A percentile compares a stretch with the other conserved stretches of the same genome.
Conservation (phyloP, 2,113 vertebrate species). For the Rhadina sibilatrix region DNA sequence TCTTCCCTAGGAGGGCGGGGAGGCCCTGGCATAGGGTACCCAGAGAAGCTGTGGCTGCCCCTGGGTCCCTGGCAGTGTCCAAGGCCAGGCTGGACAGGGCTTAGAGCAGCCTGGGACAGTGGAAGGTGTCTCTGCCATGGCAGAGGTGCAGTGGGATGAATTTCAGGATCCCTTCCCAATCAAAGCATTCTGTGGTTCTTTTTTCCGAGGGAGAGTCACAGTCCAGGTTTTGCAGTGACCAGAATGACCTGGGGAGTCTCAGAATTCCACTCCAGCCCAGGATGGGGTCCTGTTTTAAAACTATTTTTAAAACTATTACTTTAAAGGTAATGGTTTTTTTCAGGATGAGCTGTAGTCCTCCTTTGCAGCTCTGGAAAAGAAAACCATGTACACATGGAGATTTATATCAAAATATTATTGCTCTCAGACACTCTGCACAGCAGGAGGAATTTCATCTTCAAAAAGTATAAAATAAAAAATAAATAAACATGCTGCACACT, state of each 20-base stretch:
- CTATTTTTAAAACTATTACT: too few relatives aligned
- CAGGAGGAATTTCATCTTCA: neutral
- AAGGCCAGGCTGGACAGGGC: neutral
- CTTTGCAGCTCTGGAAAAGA: neutral
- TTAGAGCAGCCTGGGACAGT: neutral
- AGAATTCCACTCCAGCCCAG: neutral
- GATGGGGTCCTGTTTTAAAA: neutral
- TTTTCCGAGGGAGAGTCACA: neutral
- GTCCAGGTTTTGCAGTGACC: neutral
- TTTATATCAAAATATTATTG: constrained; percentile 2
- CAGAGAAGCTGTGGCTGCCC: neutral
- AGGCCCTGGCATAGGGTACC: neutral
- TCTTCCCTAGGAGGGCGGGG: rapidly evolving
- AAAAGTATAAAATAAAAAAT: neutral
- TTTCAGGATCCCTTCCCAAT: neutral
- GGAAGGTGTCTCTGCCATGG: neutral
- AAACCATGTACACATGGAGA: neutral
- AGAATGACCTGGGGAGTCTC: neutral
- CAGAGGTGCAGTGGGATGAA: neutral
- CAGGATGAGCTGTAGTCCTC: neutral
- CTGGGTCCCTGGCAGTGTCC: neutral
- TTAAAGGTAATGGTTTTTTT: neutral
- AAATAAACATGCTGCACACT: neutral
- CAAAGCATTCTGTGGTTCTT: neutral
- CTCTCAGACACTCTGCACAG: neutral